Base-by-base conservation (phyloP, 92 coral and sea anemone species). In the Porites cylindrica region DNA sequence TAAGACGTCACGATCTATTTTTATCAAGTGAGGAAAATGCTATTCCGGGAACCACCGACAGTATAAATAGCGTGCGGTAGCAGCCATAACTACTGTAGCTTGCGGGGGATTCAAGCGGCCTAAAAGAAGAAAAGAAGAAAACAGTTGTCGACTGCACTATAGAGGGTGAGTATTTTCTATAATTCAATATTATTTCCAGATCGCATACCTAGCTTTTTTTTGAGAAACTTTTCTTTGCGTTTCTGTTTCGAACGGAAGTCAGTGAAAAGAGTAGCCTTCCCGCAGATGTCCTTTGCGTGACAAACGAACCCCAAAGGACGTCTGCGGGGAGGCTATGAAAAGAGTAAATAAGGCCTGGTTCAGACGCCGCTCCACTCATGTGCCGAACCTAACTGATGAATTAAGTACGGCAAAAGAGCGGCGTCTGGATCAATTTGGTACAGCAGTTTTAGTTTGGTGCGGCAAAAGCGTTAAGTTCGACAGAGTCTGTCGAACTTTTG, bases 121-220 rank as follows among this genome's bases (percentile, higher is more conserved):
- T 19, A 17, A 66, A 66, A 66, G 26, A 24, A 66, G 70, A 66
- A 66, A 66, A 66, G 21, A 66, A 66, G 70, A 66, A 66, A 66
- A 66, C 70, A 66, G 70, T 66, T 66, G 70, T 66, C 70, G 70
- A 66, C 70, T 66, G 32, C 70, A 66, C 70, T 66, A 66, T 66
- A 66, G 32, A 65, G 70, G 70, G 70, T 66, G 20, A 19, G 70
- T 66, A 66, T 66, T 66, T 66, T 66, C 70, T 19, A 17, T 66
- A 0, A 66, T 66, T 66, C 70, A 66, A 66, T 66, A 66, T 66
- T 66, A 66, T 66, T 66, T 66, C 70, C 70, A 19, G 70, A 5
- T 66, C 70, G 70, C 26, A 66, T 66, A 66, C 70, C 70, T 12
- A 66, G 70, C 70, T 66, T 14, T 66, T 66, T 66, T 24, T 66